Evolutionary conservation across 2,888 invertebrate genomes (phyloP).

Genomic region (Eupithecia vulgata): DNA sequence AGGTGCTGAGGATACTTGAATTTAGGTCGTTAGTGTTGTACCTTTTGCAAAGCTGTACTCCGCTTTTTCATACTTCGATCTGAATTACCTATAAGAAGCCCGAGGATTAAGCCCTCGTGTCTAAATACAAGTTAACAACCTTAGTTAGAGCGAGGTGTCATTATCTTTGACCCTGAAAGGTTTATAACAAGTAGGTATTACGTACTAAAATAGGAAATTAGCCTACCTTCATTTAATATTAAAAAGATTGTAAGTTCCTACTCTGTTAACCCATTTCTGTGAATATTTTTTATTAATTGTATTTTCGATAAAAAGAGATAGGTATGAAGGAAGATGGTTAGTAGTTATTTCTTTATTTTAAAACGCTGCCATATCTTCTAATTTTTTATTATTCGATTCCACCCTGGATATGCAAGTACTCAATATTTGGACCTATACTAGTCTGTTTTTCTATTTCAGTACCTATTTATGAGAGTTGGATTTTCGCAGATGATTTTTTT

Average conservation of each 20-base stretch:
- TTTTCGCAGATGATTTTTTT: neutral
- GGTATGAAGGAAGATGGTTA: neutral
- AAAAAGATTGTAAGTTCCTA: no score
- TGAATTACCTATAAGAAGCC: no score
- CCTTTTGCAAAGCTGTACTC: constrained; percentile 51
- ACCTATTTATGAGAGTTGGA: neutral
- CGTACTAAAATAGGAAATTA: no score
- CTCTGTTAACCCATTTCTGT: no score
- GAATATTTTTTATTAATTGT: no score
- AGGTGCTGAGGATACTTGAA: constrained; percentile 65
- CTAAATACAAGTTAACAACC: no score
- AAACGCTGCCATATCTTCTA: neutral
- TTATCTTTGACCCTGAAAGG: no score
- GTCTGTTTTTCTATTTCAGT: neutral
- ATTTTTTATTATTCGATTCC: neutral
- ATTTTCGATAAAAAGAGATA: neutral
- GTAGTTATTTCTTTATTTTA: neutral
- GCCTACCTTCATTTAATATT: no score
- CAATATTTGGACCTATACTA: neutral
- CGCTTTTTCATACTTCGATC: neutral
- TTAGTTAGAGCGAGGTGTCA: no score
- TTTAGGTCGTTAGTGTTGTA: constrained; percentile 72
- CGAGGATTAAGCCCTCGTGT: no score
- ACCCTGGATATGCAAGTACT: neutral
- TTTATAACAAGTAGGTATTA: no score